These are phyloP conservation scores for Perccottus glenii DNA, from an alignment of 2,113 vertebrate genomes.

Conservation along the genomic window DNA sequence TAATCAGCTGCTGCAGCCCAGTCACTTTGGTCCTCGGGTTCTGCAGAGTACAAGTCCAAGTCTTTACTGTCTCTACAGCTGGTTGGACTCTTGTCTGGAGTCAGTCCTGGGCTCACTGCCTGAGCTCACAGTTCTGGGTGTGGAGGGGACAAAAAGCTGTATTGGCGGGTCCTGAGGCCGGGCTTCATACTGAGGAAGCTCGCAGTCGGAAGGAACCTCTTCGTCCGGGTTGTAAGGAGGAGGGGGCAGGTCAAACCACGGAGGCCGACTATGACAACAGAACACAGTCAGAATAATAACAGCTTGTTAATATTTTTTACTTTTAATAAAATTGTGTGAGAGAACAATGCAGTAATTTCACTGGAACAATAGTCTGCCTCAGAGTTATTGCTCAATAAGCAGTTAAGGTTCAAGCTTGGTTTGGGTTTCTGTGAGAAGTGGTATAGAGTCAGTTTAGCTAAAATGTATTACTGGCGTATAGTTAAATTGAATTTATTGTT, in stretches of 20 bases:
- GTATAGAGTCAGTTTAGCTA: background rate
- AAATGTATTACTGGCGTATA: background rate
- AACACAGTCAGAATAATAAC: conserved; percentile 9
- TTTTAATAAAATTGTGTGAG: background rate
- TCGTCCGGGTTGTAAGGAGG: conserved; percentile 89
- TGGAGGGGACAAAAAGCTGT: conserved; percentile 17
- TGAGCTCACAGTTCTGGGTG: conserved; percentile 54
- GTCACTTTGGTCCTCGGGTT: conserved; percentile 2
- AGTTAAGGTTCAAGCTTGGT: background rate
- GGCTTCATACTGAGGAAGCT: conserved; percentile 88
- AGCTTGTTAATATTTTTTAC: background rate
- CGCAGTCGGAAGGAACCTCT: conserved; percentile 77
- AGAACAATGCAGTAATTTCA: background rate
- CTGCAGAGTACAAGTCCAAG: background rate
- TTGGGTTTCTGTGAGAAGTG: background rate
- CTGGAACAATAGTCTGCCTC: background rate
- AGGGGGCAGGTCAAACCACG: conserved; percentile 96
- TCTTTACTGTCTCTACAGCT: conserved; percentile 42
- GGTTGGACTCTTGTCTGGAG: conserved; percentile 55
- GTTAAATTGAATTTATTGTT: background rate
- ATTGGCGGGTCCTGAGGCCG: conserved; percentile 17
- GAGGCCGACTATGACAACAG: conserved; percentile 81
- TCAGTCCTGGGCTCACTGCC: conserved; percentile 3
- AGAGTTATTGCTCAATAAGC: conserved; percentile 5
- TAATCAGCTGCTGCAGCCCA: conserved; percentile 18